Percentiles rank a stretch among this genome's conserved stretches.
Evolutionary conservation across 37 sponge, comb jelly and placozoan species (phyloP).

Genomic region (Diacarnus erythraeanus): DNA sequence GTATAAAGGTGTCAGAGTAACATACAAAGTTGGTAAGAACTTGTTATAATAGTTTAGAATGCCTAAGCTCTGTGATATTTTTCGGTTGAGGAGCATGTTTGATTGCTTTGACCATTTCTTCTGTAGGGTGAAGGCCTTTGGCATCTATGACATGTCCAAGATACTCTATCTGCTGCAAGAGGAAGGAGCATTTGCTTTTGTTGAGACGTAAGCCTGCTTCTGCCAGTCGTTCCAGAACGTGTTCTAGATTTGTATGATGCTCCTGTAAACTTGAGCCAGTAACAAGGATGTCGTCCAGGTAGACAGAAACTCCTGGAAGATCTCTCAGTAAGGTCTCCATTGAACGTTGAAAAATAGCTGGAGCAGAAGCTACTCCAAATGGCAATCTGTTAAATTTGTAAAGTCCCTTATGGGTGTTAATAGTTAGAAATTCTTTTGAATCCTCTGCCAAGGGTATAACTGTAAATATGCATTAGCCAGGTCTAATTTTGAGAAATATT

Average conservation of each 20-base stretch:
- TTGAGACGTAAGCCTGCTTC: conserved; percentile 8
- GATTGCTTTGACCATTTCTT: background rate
- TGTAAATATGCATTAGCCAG: too few species aligned
- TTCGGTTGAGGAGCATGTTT: background rate
- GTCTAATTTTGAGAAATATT: too few species aligned
- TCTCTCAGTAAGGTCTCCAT: background rate
- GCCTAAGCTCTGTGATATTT: background rate
- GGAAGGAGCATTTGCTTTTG: background rate
- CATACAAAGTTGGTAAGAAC: conserved; percentile 24
- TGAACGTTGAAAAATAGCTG: background rate
- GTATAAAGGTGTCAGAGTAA: conserved; percentile 36
- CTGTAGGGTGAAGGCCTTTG: background rate
- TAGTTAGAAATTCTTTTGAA: too few species aligned
- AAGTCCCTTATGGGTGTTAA: background rate
- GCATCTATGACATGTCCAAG: background rate
- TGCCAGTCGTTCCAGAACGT: background rate
- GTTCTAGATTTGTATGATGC: background rate
- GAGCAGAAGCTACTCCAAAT: background rate
- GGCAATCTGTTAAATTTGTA: background rate
- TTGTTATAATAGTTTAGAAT: conserved; percentile 11
- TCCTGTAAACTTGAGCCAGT: background rate
- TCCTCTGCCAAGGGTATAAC: too few species aligned
- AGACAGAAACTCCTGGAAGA: background rate
- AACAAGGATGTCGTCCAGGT: background rate
- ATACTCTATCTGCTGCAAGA: background rate